Conservation (phyloP, 2,888 invertebrate genomes). For the Allophyes oxyacanthae region DNA sequence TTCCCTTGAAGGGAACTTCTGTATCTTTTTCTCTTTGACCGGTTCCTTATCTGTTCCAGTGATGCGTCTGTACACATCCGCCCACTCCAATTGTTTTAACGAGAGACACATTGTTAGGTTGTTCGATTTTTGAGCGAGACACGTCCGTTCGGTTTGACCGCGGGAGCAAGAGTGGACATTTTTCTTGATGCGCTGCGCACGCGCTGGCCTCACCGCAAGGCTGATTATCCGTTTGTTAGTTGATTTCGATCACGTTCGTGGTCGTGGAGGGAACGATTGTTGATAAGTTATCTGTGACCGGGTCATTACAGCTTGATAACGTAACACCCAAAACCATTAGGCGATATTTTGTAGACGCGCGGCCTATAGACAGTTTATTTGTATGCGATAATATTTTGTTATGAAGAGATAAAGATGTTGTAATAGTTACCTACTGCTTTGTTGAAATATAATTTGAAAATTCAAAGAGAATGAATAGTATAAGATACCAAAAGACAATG, state of each 20-base stretch:
- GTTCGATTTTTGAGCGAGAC: conserved; percentile 29
- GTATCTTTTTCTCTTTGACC: conserved; percentile 73
- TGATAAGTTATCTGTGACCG: conserved; percentile 74
- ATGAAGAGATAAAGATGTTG: too few species aligned
- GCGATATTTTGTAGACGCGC: conserved; percentile 17
- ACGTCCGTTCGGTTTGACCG: conserved; percentile 37
- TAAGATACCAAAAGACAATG: conserved; percentile 12
- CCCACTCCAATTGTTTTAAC: conserved; percentile 81
- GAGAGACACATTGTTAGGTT: conserved; percentile 79
- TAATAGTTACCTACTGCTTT: too few species aligned
- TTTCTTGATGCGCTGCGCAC: conserved; percentile 49
- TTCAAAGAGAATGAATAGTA: too few species aligned
- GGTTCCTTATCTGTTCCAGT: conserved; percentile 69
- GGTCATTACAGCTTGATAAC: conserved; percentile 49
- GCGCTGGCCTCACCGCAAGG: conserved; percentile 56
- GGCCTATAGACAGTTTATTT: conserved; percentile 18
- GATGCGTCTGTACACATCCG: conserved; percentile 78
- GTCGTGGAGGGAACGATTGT: conserved; percentile 62
- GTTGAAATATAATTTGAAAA: too few species aligned
- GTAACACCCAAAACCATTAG: conserved; percentile 33
- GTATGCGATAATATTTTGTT: conserved; percentile 13
- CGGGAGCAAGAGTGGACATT: conserved; percentile 48
- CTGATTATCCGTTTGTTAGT: conserved; percentile 55
- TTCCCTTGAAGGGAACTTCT: conserved; percentile 92
- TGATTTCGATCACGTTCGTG: conserved; percentile 65